Evolutionary conservation across 2,113 vertebrate species (phyloP).

Genomic region (Amphilophus citrinellus): DNA sequence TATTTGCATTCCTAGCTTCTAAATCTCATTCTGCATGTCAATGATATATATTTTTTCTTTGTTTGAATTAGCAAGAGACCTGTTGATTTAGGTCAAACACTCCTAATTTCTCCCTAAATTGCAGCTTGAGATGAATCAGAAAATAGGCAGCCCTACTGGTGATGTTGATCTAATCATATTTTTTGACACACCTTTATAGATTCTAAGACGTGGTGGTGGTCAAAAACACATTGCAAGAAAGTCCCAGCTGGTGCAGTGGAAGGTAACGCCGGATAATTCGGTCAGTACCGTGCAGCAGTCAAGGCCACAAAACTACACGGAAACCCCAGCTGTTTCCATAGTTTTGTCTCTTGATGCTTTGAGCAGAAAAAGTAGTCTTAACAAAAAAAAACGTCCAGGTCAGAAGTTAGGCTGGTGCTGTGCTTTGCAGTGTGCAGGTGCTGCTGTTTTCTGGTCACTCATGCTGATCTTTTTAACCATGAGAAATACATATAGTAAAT

Average conservation of each 20-base stretch:
- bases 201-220: not conserved
- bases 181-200: not conserved
- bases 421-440: not conserved
- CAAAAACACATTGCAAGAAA: slow-evolving; percentile 2
- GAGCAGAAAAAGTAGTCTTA: slow-evolving; percentile 3
- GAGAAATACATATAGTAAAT: not conserved
- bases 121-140: not conserved
- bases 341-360: not conserved
- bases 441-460: slow-evolving; percentile 1
- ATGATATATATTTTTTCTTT: not conserved
- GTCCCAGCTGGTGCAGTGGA: not conserved
- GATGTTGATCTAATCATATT: not conserved
- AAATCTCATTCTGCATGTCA: slow-evolving; percentile 19
- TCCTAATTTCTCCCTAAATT: slow-evolving; percentile 10
- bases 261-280: not conserved
- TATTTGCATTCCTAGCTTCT: slow-evolving; percentile 27
- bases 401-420: not conserved
- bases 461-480: not conserved
- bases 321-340: slow-evolving; percentile 5
- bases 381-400: not conserved
- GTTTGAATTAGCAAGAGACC: slow-evolving; percentile 25
- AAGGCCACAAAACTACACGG: not conserved
- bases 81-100: slow-evolving; percentile 7
- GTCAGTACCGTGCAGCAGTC: not conserved
- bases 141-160: not conserved